Conservation (phyloP, 2,797 vertebrate species). For the Phoebastria nigripes region DNA sequence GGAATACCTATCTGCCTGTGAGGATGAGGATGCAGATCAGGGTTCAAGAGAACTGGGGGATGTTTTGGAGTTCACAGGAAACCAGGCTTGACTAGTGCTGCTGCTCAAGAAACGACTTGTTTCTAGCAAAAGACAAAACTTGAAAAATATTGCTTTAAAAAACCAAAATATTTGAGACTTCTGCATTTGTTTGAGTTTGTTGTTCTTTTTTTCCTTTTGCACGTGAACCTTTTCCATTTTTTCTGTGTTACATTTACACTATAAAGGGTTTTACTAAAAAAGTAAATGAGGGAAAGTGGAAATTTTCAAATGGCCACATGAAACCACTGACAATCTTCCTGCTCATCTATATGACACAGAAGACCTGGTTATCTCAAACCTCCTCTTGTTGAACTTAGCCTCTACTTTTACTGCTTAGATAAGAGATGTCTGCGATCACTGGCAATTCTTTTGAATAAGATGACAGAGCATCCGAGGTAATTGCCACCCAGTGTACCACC, state of each 20-base stretch:
- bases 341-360: not conserved
- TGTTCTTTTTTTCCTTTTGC: not conserved
- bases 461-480: not conserved
- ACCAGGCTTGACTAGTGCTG: not conserved
- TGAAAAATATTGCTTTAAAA: not conserved
- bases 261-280: not conserved
- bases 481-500: not conserved
- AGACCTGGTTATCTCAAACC: not conserved
- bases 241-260: not conserved
- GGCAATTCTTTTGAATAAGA: not conserved
- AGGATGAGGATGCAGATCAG: not conserved
- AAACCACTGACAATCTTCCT: not conserved
- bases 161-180: not conserved
- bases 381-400: not conserved
- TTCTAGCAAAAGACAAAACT: not conserved
- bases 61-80: not conserved
- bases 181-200: not conserved
- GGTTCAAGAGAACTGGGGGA: not conserved
- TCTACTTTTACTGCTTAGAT: not conserved
- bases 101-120: not conserved
- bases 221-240: not conserved
- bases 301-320: not conserved
- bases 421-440: not conserved
- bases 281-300: not conserved
- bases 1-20: not conserved